Evolutionary conservation across 2,797 vertebrate species (phyloP), one percentile per base, ranked within the genome.

Genomic region (Coilia nasus): DNA sequence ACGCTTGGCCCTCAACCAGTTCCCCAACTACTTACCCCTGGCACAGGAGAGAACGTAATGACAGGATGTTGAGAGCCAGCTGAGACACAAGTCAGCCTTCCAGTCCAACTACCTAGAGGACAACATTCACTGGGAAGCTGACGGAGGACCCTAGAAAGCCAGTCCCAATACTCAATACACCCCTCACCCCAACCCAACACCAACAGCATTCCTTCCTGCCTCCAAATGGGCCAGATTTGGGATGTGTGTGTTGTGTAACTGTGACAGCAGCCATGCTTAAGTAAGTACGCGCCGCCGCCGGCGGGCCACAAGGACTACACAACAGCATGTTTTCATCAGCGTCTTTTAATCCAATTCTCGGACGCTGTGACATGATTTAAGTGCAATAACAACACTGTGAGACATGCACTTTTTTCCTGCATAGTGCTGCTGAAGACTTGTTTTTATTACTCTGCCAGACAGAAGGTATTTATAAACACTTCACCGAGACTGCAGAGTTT

Each of bases 31-130:
- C 91, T 93, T 91, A 87, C 90, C 87, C 90, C 85, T 87, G 86
- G 89, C 91, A 87, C 89, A 84, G 88, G 64, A 57, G 88, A 90
- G 90, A 84, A 67, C 83, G 91, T 94, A 94, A 94, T 94, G 90
- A 93, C 94, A 94, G 93, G 92, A 94, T 92, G 90, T 86, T 81
- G 86, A 88, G 86, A 86, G 87, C 90, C 91, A 89, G 92, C 88
- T 28, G 85, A 90, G 83, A 83, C 88, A 83, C 91, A 89, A 91
- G 88, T 92, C 90, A 88, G 88, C 83, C 86, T 93, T 92, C 91
- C 87, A 83, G 78, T 86, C 83, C 41, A 82, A 88, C 83, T 83
- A 71, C 83, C 90, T 87, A 3, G 82, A 35, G 85, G 87, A 87
- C 82, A 82, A 21, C 0, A 54, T 35, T 82, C 67, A 46, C 64